A percentile compares a stretch with the other conserved stretches of the same genome.
phyloP scores from a whole-genome alignment of 2,797 vertebrate species.

The Sardinella longiceps region DNA sequence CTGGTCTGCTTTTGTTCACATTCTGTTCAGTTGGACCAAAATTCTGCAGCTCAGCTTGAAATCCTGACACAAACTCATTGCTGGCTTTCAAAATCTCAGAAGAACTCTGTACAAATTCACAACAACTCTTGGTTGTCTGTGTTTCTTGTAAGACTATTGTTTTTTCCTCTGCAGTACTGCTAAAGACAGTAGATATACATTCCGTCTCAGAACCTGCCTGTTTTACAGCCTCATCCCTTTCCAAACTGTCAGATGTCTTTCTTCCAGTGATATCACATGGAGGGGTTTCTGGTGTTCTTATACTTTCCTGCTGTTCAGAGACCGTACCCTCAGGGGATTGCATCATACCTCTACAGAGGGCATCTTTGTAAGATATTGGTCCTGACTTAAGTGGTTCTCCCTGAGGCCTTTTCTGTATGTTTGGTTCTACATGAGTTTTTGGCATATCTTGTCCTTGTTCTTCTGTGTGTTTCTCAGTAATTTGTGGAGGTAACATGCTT shows the following conservation, averaged over 20 bases:
- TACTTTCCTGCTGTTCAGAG: not conserved
- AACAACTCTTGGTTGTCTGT: not conserved
- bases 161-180: not conserved
- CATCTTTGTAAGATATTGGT: constrained; percentile 48
- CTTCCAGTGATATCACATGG: not conserved
- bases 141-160: not conserved
- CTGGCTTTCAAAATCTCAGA: not conserved
- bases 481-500: constrained; percentile 67
- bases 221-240: not conserved
- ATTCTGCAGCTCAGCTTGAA: constrained; percentile 61
- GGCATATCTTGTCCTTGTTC: constrained; percentile 36
- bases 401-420: constrained; percentile 42
- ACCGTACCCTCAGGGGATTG: not conserved
- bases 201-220: not conserved
- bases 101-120: not conserved
- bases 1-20: constrained; percentile 54
- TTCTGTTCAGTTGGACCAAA: constrained; percentile 57
- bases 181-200: not conserved
- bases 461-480: constrained; percentile 63
- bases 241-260: not conserved
- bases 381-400: constrained; percentile 57
- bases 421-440: constrained; percentile 34
- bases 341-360: constrained; percentile 23
- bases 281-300: not conserved
- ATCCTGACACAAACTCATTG: constrained; percentile 47